Evolutionary conservation across 2,113 vertebrate species (phyloP), one percentile per base, ranked within the genome.

Genomic region (Monarcha castaneiventris): DNA sequence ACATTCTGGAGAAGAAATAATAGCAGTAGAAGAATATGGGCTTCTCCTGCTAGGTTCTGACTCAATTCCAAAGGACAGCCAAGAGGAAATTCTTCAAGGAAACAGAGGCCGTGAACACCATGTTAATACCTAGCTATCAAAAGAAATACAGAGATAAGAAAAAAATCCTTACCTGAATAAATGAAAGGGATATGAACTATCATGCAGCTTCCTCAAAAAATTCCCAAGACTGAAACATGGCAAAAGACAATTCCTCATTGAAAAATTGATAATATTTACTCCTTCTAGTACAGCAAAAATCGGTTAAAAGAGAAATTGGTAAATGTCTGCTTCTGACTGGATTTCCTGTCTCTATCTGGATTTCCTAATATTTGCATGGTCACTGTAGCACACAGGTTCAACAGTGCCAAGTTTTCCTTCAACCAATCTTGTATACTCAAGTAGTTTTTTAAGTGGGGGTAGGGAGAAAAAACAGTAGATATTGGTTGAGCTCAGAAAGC

Each of bases 311-410:
- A 39, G 19, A n/a, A 94, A 92, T 5, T 71, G 35, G 44, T 78
- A 95, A 93, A 74, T 1, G 6, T 16, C 43, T 84, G 49, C 33
- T 37, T n/a, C 13, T 55, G 17, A 92, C 1, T 80, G 46, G 18
- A 66, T 74, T 74, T 77, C 18, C 73, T 54, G 29, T n/a, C 41
- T 56, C 32, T 77, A 32, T 58, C 33, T 69, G 52, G 26, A 78
- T 81, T 91, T 87, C 81, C 68, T 54, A 87, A 30, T 93, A 91
- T 84, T 87, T 92, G 52, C 93, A 81, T 18, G 56, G 80, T 30
- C 77, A 59, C 33, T 63, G 33, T 58, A 80, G 59, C 9, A 2
- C n/a, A 16, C 4, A 73, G 25, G 30, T 66, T 44, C 29, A 72
- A 63, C 13, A 79, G 54, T 44, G 41, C 44, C 62, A 68, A 66